Evolutionary conservation across 2,797 vertebrate species (phyloP).

Genomic region (Ceryle rudis): DNA sequence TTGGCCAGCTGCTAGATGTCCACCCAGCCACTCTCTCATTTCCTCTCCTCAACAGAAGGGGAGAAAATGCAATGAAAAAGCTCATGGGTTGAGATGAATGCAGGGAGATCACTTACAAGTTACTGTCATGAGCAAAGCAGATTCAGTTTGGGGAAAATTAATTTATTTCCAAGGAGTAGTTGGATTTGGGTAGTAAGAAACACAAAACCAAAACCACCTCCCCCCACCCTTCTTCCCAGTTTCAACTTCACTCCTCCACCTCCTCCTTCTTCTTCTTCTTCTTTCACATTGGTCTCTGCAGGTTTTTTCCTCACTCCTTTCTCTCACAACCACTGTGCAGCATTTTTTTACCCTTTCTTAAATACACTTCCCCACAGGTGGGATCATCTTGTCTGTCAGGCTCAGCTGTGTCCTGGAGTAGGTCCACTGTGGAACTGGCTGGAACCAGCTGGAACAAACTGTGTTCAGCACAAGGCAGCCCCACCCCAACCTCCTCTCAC

Average conservation of each 20-base stretch:
- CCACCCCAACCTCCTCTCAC: not conserved
- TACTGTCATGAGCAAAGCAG: not conserved
- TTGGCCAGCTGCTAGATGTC: not conserved
- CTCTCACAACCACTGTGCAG: rapidly evolving
- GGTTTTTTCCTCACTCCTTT: not conserved
- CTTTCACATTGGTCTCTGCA: not conserved
- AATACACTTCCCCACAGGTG: not conserved
- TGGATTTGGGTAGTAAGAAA: not conserved
- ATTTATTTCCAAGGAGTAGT: not conserved
- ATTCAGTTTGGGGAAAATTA: not conserved
- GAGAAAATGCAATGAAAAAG: not conserved
- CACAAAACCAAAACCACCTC: not conserved
- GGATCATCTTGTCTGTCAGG: rapidly evolving
- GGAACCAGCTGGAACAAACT: rapidly evolving
- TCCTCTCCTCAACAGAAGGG: no score
- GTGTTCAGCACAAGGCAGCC: rapidly evolving
- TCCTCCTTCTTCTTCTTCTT: no score
- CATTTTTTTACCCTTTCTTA: not conserved
- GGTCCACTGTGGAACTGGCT: not conserved
- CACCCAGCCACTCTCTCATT: rapidly evolving
- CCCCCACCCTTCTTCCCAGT: not conserved
- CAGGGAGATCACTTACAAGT: not conserved
- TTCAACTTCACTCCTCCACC: not conserved
- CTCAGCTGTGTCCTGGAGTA: not conserved
- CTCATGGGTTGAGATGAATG: not conserved